Evolutionary conservation across 1,140 invertebrate species (phyloP).

Genomic region (Anastrepha obliqua): DNA sequence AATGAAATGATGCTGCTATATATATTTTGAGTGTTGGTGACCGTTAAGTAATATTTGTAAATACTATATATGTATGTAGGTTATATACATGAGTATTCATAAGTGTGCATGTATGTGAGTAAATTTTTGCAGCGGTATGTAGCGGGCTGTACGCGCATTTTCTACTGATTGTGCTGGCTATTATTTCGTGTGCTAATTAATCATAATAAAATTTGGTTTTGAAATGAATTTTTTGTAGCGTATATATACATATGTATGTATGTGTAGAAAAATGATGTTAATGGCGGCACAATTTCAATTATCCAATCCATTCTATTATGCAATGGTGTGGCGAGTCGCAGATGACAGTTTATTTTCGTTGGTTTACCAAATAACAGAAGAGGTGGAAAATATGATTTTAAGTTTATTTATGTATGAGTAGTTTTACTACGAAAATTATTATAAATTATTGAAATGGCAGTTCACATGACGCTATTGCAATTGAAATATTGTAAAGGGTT

Average conservation of each 20-base stretch:
- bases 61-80: neutral
- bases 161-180: neutral
- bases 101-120: neutral
- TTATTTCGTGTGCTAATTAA: neutral
- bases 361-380: neutral
- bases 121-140: neutral
- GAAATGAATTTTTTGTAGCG: neutral
- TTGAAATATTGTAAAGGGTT: too few relatives aligned
- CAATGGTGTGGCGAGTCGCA: neutral
- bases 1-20: neutral
- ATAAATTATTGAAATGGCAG: too few relatives aligned
- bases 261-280: neutral
- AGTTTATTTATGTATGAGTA: too few relatives aligned
- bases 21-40: neutral
- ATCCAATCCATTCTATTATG: neutral
- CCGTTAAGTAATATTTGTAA: neutral
- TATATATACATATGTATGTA: neutral
- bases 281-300: neutral
- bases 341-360: neutral
- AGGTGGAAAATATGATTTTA: too few relatives aligned
- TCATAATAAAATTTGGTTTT: conserved; percentile 16
- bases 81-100: too few relatives aligned
- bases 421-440: too few relatives aligned
- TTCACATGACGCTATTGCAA: too few relatives aligned
- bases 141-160: neutral